Evolutionary conservation across 2,797 vertebrate genomes (phyloP), one percentile per base, ranked within the genome.

Genomic region (Kryptolebias ocellatus): DNA sequence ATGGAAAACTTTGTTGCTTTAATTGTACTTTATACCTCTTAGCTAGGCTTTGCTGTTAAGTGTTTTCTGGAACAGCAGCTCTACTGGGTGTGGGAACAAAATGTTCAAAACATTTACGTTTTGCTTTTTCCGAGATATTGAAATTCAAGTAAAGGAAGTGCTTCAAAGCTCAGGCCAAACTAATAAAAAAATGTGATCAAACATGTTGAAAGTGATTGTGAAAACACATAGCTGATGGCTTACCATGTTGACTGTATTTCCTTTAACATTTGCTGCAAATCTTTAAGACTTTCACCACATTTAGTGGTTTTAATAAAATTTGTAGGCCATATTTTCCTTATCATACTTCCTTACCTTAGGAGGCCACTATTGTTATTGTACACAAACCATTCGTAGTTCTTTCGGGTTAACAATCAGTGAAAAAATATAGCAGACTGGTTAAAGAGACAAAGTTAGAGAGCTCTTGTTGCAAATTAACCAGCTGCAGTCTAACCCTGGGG

Each of bases 391-490:
- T 49, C 16, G 29, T 31, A 46, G 50, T 73, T 60, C 37, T 73
- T 20, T 57, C 29, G 4, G 50, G 31, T 27, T 56, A 24, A 69
- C 37, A 4, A 54, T 45, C 53, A 46, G 39, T 37, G 12, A 18
- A 4, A 18, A 51, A 55, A 49, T 78, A 74, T 53, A 49, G 11
- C 51, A 49, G 17, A 18, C 56, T 24, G 46, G 70, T 80, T 60
- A 65, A 72, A 64, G 58, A 66, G 20, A 71, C 60, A 39, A 9
- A 47, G 51, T 44, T 46, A 51, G 52, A 76, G 20, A 28, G 44
- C 80, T 59, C 62, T 67, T 72, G 74, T 83, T 79, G 74, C 37
- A 78, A 77, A 81, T 81, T 49, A 79, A 73, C 42, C 53, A 66
- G 42, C 60, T 54, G 31, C 58, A 51, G 55, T 72, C 27, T 17